Conservation (phyloP, 2,888 invertebrate species). For the Lycaena phlaeas region DNA sequence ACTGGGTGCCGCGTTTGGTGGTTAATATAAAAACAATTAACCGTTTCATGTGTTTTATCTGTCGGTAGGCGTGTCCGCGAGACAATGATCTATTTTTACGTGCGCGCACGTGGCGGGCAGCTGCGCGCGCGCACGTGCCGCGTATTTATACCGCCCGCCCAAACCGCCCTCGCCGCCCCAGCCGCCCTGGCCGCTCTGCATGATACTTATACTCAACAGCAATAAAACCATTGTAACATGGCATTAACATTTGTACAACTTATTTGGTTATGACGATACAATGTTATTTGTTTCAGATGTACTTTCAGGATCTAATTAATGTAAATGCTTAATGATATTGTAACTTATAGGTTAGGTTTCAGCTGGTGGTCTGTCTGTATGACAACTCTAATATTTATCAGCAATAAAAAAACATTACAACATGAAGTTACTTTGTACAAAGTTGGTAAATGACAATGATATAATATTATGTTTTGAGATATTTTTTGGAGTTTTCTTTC, state of each 20-base stretch:
- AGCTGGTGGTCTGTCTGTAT: too few species aligned
- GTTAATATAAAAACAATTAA: constrained; percentile 23
- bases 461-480: too few species aligned
- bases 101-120: constrained; percentile 65
- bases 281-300: too few species aligned
- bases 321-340: too few species aligned
- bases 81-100: constrained; percentile 70
- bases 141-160: constrained; percentile 51
- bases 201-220: constrained; percentile 17
- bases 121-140: constrained; percentile 65
- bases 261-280: too few species aligned
- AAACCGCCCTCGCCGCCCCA: constrained; percentile 33
- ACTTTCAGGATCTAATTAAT: too few species aligned
- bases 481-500: too few species aligned
- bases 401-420: too few species aligned
- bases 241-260: background rate
- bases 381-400: too few species aligned
- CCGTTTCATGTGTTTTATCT: constrained; percentile 69
- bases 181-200: constrained; percentile 31
- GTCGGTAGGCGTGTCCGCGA: constrained; percentile 57
- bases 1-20: constrained; percentile 2
- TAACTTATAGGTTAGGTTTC: too few species aligned
- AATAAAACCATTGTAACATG: constrained; percentile 9
- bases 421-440: too few species aligned
- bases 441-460: too few species aligned